A percentile compares a stretch with the other conserved stretches of the same genome.
These are phyloP conservation scores for Conistra vaccinii DNA, from an alignment of 2,888 invertebrate species.

Conservation along the genomic window DNA sequence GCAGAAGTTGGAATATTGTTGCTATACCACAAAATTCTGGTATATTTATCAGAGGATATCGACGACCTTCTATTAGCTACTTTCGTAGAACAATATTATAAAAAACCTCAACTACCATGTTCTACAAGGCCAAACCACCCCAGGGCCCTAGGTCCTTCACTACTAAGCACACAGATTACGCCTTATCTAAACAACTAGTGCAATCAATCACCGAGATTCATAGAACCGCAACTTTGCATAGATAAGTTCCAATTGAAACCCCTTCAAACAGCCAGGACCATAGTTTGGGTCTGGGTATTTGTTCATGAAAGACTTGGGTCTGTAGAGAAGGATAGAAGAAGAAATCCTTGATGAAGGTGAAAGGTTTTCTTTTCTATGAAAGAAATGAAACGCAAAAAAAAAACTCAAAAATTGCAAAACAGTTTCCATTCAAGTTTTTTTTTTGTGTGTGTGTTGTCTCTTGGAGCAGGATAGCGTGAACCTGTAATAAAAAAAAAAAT, in stretches of 20 bases:
- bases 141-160: neutral
- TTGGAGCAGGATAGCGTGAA: neutral
- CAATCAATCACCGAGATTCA: conserved; percentile 9
- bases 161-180: neutral
- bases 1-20: neutral
- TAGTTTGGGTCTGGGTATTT: neutral
- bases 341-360: neutral
- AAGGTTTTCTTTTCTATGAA: conserved; percentile 6
- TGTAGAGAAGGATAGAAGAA: neutral
- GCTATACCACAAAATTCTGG: neutral
- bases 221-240: neutral
- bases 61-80: no score
- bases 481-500: neutral
- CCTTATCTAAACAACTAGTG: conserved; percentile 11
- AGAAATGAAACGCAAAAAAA: no score
- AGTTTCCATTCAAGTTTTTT: neutral
- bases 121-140: neutral
- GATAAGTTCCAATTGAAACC: neutral
- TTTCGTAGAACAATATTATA: neutral
- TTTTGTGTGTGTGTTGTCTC: no score
- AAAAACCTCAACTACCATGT: neutral
- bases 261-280: neutral
- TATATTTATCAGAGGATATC: neutral
- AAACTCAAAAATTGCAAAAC: neutral
- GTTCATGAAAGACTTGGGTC: neutral